These are phyloP conservation scores for Drosophila histrio DNA, from an alignment of 2,888 invertebrate species.

Conservation along the genomic window DNA sequence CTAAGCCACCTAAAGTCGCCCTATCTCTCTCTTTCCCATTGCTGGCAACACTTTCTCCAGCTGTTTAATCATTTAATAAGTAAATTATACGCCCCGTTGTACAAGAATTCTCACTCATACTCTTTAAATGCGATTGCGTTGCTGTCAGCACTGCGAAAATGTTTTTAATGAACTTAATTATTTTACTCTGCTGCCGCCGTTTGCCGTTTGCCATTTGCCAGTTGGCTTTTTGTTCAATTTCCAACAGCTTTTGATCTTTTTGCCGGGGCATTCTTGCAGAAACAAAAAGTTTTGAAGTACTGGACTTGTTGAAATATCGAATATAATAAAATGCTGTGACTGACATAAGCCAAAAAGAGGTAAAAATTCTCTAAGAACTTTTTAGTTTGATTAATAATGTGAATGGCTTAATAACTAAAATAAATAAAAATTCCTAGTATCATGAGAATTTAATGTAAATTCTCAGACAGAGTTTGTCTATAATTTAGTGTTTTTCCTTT, in stretches of 20 bases:
- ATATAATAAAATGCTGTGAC: neutral
- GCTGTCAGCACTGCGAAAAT: slow-evolving; percentile 18
- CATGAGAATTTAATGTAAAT: neutral
- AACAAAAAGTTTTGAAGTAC: slow-evolving; percentile 13
- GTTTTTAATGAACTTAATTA: slow-evolving; percentile 73
- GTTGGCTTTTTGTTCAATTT: neutral
- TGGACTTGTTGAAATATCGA: neutral
- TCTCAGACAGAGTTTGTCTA: neutral
- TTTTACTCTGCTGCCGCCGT: slow-evolving; percentile 17
- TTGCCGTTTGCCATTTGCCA: neutral
- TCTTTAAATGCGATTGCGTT: neutral
- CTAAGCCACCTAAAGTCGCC: neutral
- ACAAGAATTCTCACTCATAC: slow-evolving; percentile 4
- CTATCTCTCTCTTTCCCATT: neutral
- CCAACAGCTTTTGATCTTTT: slow-evolving; percentile 22
- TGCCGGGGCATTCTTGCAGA: neutral
- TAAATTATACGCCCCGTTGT: slow-evolving; percentile 63
- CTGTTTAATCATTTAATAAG: slow-evolving; percentile 74
- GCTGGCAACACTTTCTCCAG: slow-evolving; percentile 46
- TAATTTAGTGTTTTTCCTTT: neutral
- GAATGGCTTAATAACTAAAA: neutral
- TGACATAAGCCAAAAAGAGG: neutral
- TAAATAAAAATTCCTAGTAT: neutral
- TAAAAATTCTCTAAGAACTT: no score
- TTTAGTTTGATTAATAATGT: neutral